phyloP scores from a whole-genome alignment of 2,113 vertebrate genomes.

The Tilapia sparmanii region DNA sequence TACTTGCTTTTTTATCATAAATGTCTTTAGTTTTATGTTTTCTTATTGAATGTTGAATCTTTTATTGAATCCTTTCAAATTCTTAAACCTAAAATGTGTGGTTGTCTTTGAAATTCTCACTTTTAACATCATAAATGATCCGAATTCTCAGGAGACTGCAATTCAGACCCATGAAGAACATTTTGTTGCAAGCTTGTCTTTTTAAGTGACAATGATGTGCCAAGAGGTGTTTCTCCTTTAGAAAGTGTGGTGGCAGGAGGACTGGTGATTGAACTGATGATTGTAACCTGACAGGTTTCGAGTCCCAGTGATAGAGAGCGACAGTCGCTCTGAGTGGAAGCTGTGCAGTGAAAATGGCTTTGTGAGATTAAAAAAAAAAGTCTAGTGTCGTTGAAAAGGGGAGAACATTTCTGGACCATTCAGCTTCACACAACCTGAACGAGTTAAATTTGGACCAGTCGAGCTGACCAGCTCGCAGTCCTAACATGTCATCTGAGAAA shows the following conservation, averaged over 20 bases:
- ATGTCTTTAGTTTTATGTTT: background rate
- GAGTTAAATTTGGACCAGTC: fast-evolving
- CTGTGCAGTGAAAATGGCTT: background rate
- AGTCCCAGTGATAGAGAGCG: background rate
- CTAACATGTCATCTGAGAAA: background rate
- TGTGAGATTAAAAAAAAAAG: background rate
- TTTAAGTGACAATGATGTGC: background rate
- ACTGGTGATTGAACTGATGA: background rate
- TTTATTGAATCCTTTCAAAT: background rate
- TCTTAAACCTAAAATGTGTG: background rate
- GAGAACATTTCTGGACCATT: background rate
- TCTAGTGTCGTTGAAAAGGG: background rate
- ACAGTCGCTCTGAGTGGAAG: background rate
- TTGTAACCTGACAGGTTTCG: background rate
- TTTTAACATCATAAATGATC: background rate
- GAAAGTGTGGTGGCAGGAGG: background rate
- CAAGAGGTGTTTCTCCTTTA: background rate
- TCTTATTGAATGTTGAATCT: background rate
- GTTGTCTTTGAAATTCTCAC: fast-evolving
- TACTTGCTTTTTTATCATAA: fast-evolving
- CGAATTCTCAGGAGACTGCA: background rate
- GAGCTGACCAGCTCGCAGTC: background rate
- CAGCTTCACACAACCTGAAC: background rate
- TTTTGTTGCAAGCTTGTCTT: background rate
- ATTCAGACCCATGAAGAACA: fast-evolving